Evolutionary conservation across 2,888 invertebrate species (phyloP).

Genomic region (Spatulosminthurus flaviceps): DNA sequence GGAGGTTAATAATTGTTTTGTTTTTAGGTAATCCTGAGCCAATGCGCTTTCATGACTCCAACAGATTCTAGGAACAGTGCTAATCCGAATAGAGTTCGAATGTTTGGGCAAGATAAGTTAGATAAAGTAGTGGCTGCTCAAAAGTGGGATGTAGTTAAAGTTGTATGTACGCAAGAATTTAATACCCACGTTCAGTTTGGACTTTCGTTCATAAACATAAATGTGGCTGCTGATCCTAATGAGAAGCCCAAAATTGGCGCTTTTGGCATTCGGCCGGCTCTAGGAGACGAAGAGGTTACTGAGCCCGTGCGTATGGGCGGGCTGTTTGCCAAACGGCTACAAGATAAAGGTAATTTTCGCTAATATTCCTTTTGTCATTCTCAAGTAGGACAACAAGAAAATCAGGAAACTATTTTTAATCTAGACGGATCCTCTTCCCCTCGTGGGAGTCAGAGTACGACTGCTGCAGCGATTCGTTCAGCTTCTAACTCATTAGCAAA

Average conservation of each 20-base stretch:
- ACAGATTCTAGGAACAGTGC: constrained; percentile 76
- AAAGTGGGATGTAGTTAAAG: constrained; percentile 84
- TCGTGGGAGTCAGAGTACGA: constrained; percentile 31
- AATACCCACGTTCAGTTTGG: constrained; percentile 83
- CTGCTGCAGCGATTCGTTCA: constrained; percentile 63
- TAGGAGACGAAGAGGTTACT: constrained; percentile 68
- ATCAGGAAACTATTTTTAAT: background rate
- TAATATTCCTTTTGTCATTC: too few relatives aligned
- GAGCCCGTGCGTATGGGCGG: constrained; percentile 72
- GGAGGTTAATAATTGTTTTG: too few relatives aligned
- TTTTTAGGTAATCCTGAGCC: constrained; percentile 76
- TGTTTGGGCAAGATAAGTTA: constrained; percentile 75
- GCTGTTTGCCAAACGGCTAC: constrained; percentile 70
- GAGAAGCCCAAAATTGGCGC: constrained; percentile 54
- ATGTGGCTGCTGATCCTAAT: constrained; percentile 66
- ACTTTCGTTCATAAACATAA: constrained; percentile 79
- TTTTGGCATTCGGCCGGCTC: constrained; percentile 60
- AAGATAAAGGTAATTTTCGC: constrained; percentile 33
- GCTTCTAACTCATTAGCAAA: constrained; percentile 64
- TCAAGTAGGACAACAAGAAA: too few relatives aligned
- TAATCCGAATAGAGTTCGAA: constrained; percentile 77
- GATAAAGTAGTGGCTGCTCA: constrained; percentile 70
- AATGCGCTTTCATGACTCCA: constrained; percentile 82
- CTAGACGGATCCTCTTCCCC: background rate
- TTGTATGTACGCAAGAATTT: constrained; percentile 88